A percentile compares a stretch with the other conserved stretches of the same genome.
These are phyloP conservation scores for Neosilurus mollespiculum DNA, from an alignment of 2,797 vertebrate species.

Conservation along the genomic window DNA sequence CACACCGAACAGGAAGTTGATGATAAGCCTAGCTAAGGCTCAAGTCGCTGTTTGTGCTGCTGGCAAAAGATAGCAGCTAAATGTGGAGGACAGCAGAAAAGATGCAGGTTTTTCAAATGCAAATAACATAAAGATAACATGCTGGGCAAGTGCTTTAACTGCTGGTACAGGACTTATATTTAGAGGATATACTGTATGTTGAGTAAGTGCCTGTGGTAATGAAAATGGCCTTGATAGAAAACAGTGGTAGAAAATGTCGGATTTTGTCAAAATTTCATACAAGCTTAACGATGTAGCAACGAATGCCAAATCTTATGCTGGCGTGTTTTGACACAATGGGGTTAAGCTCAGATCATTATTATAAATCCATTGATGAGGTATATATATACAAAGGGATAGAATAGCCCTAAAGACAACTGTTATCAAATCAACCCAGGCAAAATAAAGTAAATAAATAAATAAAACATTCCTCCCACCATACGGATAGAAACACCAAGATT, in stretches of 20 bases:
- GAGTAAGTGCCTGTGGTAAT: conserved; percentile 8
- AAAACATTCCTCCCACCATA: conserved; percentile 39
- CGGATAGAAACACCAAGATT: conserved; percentile 63
- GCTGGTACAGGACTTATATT: conserved; percentile 25
- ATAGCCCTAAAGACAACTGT: conserved; percentile 68
- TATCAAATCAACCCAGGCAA: conserved; percentile 67
- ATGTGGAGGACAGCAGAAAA: conserved; percentile 34
- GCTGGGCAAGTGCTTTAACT: conserved; percentile 31
- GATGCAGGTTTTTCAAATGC: conserved; percentile 30
- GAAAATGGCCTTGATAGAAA: conserved; percentile 13
- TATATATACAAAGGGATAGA: conserved; percentile 64
- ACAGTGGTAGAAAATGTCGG: not conserved
- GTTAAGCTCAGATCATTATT: conserved; percentile 42
- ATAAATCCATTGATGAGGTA: conserved; percentile 63
- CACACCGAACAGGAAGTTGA: conserved; percentile 60
- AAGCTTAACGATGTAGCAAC: conserved; percentile 9
- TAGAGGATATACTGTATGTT: too few species aligned
- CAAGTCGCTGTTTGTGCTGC: conserved; percentile 47
- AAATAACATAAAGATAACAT: conserved; percentile 39
- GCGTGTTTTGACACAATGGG: conserved; percentile 52
- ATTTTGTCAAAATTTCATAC: conserved; percentile 10
- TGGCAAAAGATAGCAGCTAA: conserved; percentile 48
- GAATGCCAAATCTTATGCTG: conserved; percentile 20
- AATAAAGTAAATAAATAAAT: conserved; percentile 49
- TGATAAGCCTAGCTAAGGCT: conserved; percentile 61